Base-by-base conservation (phyloP, 1,140 invertebrate species). In the Drosophila parabipectinata region DNA sequence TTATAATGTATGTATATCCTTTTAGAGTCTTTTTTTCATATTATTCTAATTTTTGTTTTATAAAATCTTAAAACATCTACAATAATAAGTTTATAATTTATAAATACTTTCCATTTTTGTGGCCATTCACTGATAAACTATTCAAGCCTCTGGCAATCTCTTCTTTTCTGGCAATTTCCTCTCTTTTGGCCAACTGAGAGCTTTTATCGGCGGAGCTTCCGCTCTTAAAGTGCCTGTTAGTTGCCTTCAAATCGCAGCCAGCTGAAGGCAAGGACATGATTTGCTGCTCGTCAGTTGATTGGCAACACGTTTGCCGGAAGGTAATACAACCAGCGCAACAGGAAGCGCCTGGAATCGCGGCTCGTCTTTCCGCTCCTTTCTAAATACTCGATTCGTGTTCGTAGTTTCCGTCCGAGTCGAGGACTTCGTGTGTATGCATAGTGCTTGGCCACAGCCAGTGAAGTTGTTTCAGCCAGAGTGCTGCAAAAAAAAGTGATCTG, bases 241-340 rank as follows among this genome's bases (percentile, higher is more conserved):
- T 79, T 15, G 14, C 54, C 45, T 47, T 44, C 41, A 12, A 44
- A 14, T 60, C 60, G 60, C 63, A 47, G 54, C 48, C 47, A 64
- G 53, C 71, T 44, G 48, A 56, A 61, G 62, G 67, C 18, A 69
- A 87, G 74, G 74, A 87, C 77, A 72, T 83, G 79, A 88, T 83
- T 85, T 81, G 77, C 78, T 60, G 67, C 47, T 71, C 53, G 76
- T 82, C 83, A 90, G 88, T 90, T 90, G 83, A 90, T 90, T 88
- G 88, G 88, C 89, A 90, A 90, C 88, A 83, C 83, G 90, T 89
- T 90, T 91, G 88, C 88, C 88, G 88, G 88, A 90, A 90, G 88
- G 88, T 89, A 80, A 76, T 64, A 71, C 67, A 47, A 26, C 64
- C 51, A 68, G 44, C 72, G 58, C 64, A 72, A 53, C 68, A 78